Percentiles rank a stretch among this genome's conserved stretches.
Evolutionary conservation across 2,888 invertebrate species (phyloP).

Genomic region (Pedicia rivosa): DNA sequence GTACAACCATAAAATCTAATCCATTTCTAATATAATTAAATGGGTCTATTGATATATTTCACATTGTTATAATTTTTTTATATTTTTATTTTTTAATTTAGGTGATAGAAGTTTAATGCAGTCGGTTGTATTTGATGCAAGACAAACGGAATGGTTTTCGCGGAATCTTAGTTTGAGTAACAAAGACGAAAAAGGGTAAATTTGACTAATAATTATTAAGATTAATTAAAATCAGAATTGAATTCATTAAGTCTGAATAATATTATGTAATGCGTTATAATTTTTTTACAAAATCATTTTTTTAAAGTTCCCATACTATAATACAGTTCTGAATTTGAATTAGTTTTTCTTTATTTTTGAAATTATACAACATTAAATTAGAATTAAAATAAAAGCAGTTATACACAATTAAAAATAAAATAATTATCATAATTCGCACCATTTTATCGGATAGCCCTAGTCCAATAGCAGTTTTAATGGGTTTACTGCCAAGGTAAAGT

Average conservation of each 20-base stretch:
- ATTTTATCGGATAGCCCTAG: conserved; percentile 45
- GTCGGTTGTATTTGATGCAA: conserved; percentile 74
- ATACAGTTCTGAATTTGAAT: no score
- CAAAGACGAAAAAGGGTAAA: conserved; percentile 57
- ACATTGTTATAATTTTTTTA: neutral
- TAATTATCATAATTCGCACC: conserved; percentile 15
- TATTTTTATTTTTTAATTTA: conserved; percentile 24
- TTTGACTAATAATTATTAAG: conserved; percentile 9
- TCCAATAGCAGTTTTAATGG: conserved; percentile 86
- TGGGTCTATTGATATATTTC: neutral
- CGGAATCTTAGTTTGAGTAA: conserved; percentile 55
- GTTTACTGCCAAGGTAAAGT: conserved; percentile 86
- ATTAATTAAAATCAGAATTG: neutral
- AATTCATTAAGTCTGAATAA: no score
- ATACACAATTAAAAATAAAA: conserved; percentile 1
- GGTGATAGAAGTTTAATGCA: conserved; percentile 76
- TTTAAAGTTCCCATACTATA: no score
- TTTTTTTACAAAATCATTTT: no score
- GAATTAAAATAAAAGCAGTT: no score
- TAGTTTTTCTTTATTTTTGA: neutral
- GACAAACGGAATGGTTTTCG: conserved; percentile 75
- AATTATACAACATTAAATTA: conserved; percentile 15
- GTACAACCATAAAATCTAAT: no score
- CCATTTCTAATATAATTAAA: no score
- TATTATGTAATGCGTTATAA: no score